phyloP scores from a whole-genome alignment of 2,113 vertebrate species.

The Mola mola region DNA sequence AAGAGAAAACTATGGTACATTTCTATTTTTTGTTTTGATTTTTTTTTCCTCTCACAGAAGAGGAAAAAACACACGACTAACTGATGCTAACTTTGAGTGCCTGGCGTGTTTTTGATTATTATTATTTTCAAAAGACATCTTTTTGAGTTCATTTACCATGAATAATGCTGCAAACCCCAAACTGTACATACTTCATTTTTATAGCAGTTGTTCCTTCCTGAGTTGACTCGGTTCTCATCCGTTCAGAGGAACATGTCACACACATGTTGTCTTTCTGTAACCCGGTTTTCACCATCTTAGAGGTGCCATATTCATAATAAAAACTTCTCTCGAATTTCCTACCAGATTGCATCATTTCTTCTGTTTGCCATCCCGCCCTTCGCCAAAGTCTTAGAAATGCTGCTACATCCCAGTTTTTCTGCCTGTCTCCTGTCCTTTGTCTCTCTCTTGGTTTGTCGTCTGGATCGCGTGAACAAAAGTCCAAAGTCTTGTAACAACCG shows the following conservation, averaged over 20 bases:
- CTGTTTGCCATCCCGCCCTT: conserved; percentile 82
- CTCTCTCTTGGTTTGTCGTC: background rate
- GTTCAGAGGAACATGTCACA: conserved; percentile 86
- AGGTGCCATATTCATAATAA: conserved; percentile 99
- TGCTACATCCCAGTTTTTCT: conserved; percentile 55
- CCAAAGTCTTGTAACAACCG: no score
- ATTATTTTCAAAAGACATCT: conserved; percentile 70
- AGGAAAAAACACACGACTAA: conserved; percentile 85
- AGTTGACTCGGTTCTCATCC: conserved; percentile 95
- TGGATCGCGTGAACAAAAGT: no score
- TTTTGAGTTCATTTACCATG: conserved; percentile 92
- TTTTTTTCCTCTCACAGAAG: conserved; percentile 47
- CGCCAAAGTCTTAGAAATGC: conserved; percentile 65
- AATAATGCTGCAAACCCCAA: conserved; percentile 98
- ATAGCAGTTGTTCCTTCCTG: conserved; percentile 97
- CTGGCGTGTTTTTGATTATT: conserved; percentile 89
- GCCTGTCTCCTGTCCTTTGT: conserved; percentile 3
- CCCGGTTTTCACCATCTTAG: conserved; percentile 95
- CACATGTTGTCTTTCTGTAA: conserved; percentile 99
- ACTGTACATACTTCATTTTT: conserved; percentile 99
- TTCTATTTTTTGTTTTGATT: conserved; percentile 89
- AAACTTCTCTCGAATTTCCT: conserved; percentile 98
- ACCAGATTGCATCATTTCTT: conserved; percentile 97
- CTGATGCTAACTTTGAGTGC: conserved; percentile 99
- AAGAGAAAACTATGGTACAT: conserved; percentile 96